Conservation (phyloP, 2,888 invertebrate genomes). For the Physocephala rufipes region DNA sequence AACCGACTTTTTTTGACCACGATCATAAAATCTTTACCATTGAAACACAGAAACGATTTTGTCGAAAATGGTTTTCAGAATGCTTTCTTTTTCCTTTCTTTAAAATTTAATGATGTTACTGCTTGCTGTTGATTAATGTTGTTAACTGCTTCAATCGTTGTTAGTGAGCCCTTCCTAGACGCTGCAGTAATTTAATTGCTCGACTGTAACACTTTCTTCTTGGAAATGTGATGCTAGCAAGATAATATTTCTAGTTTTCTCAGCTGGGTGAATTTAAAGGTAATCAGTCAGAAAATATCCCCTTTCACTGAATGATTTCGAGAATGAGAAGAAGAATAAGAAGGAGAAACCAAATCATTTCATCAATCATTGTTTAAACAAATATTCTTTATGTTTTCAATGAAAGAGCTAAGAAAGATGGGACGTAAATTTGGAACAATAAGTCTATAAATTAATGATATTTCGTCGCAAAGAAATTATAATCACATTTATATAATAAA, state of each 20-base stretch:
- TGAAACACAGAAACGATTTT: too few relatives aligned
- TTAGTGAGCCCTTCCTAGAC: constrained; percentile 19
- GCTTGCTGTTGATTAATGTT: too few relatives aligned
- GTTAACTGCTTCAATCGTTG: constrained; percentile 14
- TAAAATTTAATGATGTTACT: too few relatives aligned
- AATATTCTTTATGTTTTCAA: background rate
- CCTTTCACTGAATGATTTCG: background rate
- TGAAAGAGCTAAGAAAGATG: background rate
- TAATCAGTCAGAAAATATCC: too few relatives aligned
- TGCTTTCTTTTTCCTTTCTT: too few relatives aligned
- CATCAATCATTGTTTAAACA: background rate
- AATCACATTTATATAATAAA: background rate
- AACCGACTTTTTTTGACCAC: too few relatives aligned
- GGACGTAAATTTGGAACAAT: too few relatives aligned
- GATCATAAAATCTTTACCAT: too few relatives aligned
- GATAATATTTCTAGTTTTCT: background rate
- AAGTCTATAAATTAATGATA: too few relatives aligned
- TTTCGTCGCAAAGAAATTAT: too few relatives aligned
- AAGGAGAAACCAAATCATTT: background rate
- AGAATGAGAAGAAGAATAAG: background rate
- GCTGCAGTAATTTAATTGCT: constrained; percentile 16
- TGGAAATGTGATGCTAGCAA: constrained; percentile 23
- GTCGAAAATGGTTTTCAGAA: too few relatives aligned
- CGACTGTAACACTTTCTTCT: constrained; percentile 14
- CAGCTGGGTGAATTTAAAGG: background rate